Conservation (phyloP, 2,113 vertebrate genomes). For the Capra hircus region DNA sequence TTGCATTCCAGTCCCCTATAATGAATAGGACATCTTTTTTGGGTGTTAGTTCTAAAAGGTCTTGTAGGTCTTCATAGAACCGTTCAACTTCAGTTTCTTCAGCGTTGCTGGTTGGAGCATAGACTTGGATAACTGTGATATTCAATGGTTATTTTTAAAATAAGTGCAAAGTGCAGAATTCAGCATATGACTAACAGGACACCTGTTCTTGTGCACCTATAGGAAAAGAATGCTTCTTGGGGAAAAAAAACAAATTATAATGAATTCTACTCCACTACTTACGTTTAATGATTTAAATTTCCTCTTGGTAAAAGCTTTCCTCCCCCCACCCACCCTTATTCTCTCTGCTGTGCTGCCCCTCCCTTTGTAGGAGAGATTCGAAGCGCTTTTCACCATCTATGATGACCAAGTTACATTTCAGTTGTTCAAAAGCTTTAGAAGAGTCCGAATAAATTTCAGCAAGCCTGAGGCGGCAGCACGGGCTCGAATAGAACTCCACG, state of each 20-base stretch:
- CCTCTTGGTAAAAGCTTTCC: not conserved
- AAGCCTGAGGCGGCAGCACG: conserved; percentile 93
- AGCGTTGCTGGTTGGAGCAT: no score
- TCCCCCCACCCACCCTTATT: accelerated
- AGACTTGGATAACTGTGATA: no score
- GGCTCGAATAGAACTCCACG: conserved; percentile 94
- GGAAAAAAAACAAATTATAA: not conserved
- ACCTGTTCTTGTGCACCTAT: not conserved
- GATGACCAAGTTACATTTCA: conserved; percentile 94
- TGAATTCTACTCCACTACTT: not conserved
- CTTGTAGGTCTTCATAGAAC: no score
- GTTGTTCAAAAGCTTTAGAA: conserved; percentile 95
- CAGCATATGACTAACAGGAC: not conserved
- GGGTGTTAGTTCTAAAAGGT: no score
- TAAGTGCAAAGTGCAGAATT: not conserved
- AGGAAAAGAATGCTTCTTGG: not conserved
- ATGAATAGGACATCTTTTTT: no score
- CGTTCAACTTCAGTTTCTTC: no score
- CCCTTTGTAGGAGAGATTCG: conserved; percentile 89
- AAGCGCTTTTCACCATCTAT: conserved; percentile 92
- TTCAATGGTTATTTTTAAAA: not conserved
- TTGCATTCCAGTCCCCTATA: no score
- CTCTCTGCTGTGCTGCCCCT: not conserved
- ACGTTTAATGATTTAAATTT: not conserved
- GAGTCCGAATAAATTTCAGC: conserved; percentile 96